Conservation (phyloP, 2,797 vertebrate species). For the Melanotaenia pygmaea region DNA sequence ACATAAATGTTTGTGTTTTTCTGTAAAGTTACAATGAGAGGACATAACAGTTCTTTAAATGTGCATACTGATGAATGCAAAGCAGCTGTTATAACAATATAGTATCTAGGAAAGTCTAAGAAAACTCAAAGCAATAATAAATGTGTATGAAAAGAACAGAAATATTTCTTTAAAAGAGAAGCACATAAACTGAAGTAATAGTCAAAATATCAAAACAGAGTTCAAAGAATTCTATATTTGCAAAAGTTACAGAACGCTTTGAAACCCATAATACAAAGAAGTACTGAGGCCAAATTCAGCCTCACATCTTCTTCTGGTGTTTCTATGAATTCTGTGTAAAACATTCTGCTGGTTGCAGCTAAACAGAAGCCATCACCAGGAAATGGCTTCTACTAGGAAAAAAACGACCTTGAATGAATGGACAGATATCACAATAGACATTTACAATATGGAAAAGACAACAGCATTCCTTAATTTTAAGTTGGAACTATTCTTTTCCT, state of each 20-base stretch:
- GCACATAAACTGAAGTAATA: neutral
- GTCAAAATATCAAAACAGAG: constrained; percentile 5
- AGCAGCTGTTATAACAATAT: neutral
- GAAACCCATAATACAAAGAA: constrained; percentile 1
- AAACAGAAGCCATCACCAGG: too few relatives aligned
- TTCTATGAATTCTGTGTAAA: constrained; percentile 23
- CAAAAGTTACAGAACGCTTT: neutral
- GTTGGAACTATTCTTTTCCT: too few relatives aligned
- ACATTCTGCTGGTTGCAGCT: neutral
- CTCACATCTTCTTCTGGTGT: neutral
- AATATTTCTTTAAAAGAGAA: neutral
- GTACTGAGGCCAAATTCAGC: constrained; percentile 3
- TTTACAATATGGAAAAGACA: too few relatives aligned
- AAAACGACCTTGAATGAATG: too few relatives aligned
- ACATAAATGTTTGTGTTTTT: neutral
- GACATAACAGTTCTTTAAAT: neutral
- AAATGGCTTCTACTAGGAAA: too few relatives aligned
- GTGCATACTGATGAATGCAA: neutral
- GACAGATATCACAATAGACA: too few relatives aligned
- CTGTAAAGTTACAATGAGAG: neutral
- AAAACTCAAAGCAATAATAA: neutral
- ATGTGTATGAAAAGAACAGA: neutral
- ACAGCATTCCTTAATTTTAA: too few relatives aligned
- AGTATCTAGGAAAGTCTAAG: neutral
- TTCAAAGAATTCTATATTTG: neutral